Percentiles rank a stretch among this genome's conserved stretches.
Conservation (phyloP, 2,888 invertebrate genomes). For the Pemphredon lugubris region DNA sequence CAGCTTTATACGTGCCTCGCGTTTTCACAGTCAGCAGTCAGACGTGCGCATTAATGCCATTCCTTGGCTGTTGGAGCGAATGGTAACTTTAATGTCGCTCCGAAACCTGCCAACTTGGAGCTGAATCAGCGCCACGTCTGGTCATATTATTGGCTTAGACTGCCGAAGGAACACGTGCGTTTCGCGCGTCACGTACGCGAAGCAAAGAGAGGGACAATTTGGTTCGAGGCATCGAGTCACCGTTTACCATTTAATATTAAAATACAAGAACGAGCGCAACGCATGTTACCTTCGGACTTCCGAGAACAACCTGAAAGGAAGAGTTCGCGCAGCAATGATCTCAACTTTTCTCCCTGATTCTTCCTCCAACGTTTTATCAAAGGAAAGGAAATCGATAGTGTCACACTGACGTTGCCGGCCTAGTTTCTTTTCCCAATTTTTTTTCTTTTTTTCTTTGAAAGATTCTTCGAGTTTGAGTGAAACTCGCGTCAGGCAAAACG, state of each 20-base stretch:
- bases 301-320: no score
- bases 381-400: no score
- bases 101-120: constrained; percentile 32
- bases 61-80: constrained; percentile 39
- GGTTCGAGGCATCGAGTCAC: constrained; percentile 13
- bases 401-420: no score
- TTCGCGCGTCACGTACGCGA: constrained; percentile 47
- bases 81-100: constrained; percentile 33
- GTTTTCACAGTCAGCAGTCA: constrained; percentile 44
- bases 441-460: no score
- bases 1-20: constrained; percentile 27
- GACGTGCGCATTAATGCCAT: constrained; percentile 29
- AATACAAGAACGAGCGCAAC: no score
- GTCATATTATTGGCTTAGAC: constrained; percentile 56
- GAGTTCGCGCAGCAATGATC: no score
- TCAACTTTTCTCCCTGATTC: no score
- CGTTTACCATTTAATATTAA: not conserved
- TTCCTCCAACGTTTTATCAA: no score
- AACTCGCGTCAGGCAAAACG: no score
- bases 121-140: constrained; percentile 52
- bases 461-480: not conserved
- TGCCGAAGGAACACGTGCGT: constrained; percentile 54
- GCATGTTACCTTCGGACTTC: no score
- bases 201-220: constrained; percentile 32
- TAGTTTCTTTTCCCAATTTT: no score